Evolutionary conservation across 2,797 vertebrate genomes (phyloP), one percentile per base, ranked within the genome.

Genomic region (Pseudochirops corinnae): DNA sequence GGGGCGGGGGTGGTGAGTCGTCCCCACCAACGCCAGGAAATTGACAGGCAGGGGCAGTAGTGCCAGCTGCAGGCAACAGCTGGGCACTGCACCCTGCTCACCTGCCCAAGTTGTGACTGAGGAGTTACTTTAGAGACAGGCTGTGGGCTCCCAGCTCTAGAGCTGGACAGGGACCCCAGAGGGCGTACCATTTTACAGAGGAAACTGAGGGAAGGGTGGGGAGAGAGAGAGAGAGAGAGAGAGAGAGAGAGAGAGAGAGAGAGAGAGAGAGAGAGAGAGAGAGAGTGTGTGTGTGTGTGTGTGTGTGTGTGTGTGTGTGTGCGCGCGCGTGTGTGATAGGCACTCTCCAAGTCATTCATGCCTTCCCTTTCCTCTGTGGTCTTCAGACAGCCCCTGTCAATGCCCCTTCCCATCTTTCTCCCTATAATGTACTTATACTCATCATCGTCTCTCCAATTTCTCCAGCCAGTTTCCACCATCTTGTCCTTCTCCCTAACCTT

Each of bases 41-140:
- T 10, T 9, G 52, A 50, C 56, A 21, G 28, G 56, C 24, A 52
- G n/a, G 0, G 53, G 1, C 0, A 28, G 31, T 0, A 31, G 24
- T 4, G 58, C 93, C 90, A 52, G 92, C 31, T 55, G 94, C 9
- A n/a, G 60, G 1, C 5, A 50, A 11, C 29, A 92, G 18, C 55
- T 67, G n/a, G 62, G 28, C n/a, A 39, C 33, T 46, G 67, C n/a
- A 21, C 53, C 16, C 92, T 58, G 58, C 46, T 55, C 62, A 4
- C 62, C 53, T 52, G n/a, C 1, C 21, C 5, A 50, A 0, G 91
- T 94, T 33, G 94, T 55, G 92, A 0, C 39, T 11, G 0, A 4
- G 46, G 53, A 57, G 93, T 94, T 90, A 26, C 29, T 31, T 29
- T 10, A 5, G 56, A 18, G n/a, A 14, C 3, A 1, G 16, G 67